Percentiles rank a stretch among this genome's conserved stretches.
Conservation (phyloP, 92 coral and sea anemone genomes). For the Isaurus tuberculatus region DNA sequence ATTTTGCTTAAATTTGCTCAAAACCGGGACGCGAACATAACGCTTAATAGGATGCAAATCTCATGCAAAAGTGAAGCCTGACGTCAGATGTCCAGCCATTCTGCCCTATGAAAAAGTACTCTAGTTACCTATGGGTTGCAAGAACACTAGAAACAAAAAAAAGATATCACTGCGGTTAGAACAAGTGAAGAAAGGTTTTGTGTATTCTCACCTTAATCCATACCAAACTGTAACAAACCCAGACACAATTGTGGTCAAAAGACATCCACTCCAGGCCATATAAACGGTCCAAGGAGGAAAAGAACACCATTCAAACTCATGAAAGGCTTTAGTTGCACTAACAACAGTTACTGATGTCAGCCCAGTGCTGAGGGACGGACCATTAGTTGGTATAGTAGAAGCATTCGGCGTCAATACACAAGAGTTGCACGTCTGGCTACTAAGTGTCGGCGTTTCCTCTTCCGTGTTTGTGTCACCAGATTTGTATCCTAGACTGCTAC, state of each 20-base stretch:
- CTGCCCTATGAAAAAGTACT: too few relatives aligned
- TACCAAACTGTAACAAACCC: slow-evolving; percentile 71
- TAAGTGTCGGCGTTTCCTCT: neutral
- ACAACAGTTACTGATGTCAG: neutral
- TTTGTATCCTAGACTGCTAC: slow-evolving; percentile 60
- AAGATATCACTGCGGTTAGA: too few relatives aligned
- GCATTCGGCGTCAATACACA: slow-evolving; percentile 35
- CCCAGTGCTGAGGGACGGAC: slow-evolving; percentile 8
- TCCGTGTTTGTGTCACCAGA: slow-evolving; percentile 43
- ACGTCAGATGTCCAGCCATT: too few relatives aligned
- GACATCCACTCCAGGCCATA: slow-evolving; percentile 83
- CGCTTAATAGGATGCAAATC: too few relatives aligned
- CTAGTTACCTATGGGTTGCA: too few relatives aligned
- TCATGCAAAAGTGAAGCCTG: too few relatives aligned
- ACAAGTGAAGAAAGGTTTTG: neutral
- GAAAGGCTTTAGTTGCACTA: slow-evolving; percentile 18
- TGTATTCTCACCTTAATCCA: slow-evolving; percentile 73
- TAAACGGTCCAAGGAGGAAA: slow-evolving; percentile 67
- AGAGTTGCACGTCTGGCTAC: slow-evolving; percentile 26
- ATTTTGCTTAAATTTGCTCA: too few relatives aligned
- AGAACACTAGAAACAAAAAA: too few relatives aligned
- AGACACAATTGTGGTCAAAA: slow-evolving; percentile 55
- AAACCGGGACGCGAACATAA: too few relatives aligned
- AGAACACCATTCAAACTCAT: neutral
- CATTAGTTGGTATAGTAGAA: slow-evolving; percentile 20